Percentiles rank a stretch among this genome's conserved stretches.
phyloP scores from a whole-genome alignment of 2,888 invertebrate species.

The Diarsia rubi region DNA sequence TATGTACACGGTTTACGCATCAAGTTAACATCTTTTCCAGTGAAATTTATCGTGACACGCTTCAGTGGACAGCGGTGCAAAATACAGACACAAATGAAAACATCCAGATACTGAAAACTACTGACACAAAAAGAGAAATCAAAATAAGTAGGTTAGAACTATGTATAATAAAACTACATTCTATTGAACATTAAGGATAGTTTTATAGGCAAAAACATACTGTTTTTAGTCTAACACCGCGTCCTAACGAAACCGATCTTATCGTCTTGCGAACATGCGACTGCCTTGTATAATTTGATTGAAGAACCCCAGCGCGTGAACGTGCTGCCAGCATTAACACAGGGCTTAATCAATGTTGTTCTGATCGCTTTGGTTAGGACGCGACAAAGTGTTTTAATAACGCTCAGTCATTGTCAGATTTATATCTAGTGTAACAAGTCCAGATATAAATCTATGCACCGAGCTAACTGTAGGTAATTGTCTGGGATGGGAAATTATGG shows the following conservation, averaged over 20 bases:
- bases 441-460: slow-evolving; percentile 55
- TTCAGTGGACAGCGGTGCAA: slow-evolving; percentile 54
- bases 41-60: slow-evolving; percentile 36
- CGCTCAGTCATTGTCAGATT: slow-evolving; percentile 58
- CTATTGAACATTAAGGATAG: slow-evolving; percentile 28
- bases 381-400: slow-evolving; percentile 30
- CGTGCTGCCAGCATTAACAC: not conserved
- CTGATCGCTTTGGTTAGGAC: not conserved
- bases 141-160: slow-evolving; percentile 18
- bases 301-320: not conserved
- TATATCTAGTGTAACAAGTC: slow-evolving; percentile 46
- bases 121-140: slow-evolving; percentile 30
- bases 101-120: slow-evolving; percentile 45
- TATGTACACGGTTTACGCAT: slow-evolving; percentile 24
- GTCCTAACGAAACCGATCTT: not conserved
- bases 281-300: not conserved
- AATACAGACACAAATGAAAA: slow-evolving; percentile 48
- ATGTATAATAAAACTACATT: slow-evolving; percentile 13
- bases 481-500: slow-evolving; percentile 50
- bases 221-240: slow-evolving; percentile 25
- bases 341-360: not conserved
- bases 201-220: slow-evolving; percentile 29
- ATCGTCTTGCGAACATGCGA: not conserved
- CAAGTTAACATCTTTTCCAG: slow-evolving; percentile 23
- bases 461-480: slow-evolving; percentile 42